Base-by-base conservation (phyloP, 2,113 vertebrate species). In the Calypte anna region DNA sequence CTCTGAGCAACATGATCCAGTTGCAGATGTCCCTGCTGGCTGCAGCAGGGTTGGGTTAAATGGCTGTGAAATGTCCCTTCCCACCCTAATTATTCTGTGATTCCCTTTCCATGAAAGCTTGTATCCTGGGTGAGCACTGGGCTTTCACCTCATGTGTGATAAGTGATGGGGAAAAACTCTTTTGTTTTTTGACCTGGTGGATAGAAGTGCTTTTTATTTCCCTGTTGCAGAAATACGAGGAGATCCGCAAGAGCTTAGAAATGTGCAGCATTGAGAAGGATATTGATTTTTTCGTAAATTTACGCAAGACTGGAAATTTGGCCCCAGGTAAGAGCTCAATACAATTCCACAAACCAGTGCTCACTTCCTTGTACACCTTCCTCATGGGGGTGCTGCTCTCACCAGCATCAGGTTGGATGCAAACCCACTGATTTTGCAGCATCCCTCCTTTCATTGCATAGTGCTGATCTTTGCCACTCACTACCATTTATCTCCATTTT, bases 181-280 rank as follows among this genome's bases (percentile, higher is more conserved):
- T 10, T 62, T 3, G 2, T 36, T 48, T 78, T 75, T 62, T 55
- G 5, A 50, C 21, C 6, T 62, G 21, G 61, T 27, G 3, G 53
- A 21, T 9, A 21, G 28, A 73, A 81, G 70, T 18, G 15, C 8
- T 74, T 67, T 86, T 74, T 75, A 48, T 59, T 93, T 89, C 55
- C 63, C 79, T 93, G 74, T 43, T 40, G 43, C 85, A 99, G 99
- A 98, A 99, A 72, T 98, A 99, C 2, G 99, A 99, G 96, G 98
- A 99, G 91, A 98, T 99, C 73, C 99, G 99, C 48, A 99, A 97
- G 95, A 98, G 98, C 44, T 97, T 99, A 87, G 99, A 99, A 77
- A 97, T 98, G 80, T 99, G 99, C 96, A 98, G 98, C 94, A 98
- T 99, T 53, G 98, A 98, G 94, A 99, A 98, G 82, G 99, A 99